These are phyloP conservation scores for Formicarius rufipectus DNA, from an alignment of 2,113 vertebrate genomes.

Conservation along the genomic window DNA sequence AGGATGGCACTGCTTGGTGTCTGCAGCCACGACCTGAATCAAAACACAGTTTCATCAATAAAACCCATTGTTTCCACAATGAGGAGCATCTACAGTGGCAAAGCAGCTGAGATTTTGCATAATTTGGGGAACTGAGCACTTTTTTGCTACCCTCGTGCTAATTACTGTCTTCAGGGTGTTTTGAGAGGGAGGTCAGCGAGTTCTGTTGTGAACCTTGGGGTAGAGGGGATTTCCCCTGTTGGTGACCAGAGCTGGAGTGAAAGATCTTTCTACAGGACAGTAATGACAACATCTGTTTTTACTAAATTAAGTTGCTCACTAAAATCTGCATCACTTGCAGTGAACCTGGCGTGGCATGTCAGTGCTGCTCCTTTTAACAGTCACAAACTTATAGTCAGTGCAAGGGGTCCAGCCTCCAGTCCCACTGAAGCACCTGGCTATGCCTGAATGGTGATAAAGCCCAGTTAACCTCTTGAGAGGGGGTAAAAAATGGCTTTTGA, in stretches of 20 bases:
- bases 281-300: neutral
- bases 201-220: neutral
- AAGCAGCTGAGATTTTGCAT: conserved; percentile 28
- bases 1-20: neutral
- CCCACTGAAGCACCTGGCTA: neutral
- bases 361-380: neutral
- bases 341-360: neutral
- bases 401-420: neutral
- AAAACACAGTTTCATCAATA: neutral
- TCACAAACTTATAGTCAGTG: neutral
- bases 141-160: neutral
- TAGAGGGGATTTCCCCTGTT: neutral
- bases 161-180: neutral
- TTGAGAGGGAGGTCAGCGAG: neutral
- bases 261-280: neutral
- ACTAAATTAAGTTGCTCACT: neutral
- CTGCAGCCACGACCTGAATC: neutral
- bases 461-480: neutral
- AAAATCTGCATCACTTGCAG: conserved; percentile 7
- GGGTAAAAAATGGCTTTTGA: neutral
- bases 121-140: conserved; percentile 42
- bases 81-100: neutral
- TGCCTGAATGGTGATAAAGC: neutral
- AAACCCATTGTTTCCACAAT: neutral
- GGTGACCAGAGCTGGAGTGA: neutral